Conservation (phyloP, 2,113 vertebrate species). For the Podilymbus podiceps region DNA sequence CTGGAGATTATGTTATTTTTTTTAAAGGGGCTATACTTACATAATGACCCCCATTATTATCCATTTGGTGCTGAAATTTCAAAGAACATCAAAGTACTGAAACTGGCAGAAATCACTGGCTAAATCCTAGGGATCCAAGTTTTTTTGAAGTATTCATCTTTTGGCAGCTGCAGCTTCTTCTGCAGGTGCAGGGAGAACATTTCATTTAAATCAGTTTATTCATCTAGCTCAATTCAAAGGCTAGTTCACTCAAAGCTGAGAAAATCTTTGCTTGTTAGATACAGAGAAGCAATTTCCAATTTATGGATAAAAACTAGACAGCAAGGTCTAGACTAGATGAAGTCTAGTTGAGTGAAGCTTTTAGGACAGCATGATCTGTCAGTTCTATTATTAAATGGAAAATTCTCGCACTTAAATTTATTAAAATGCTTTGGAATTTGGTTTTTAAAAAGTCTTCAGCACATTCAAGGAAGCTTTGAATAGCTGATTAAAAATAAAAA, state of each 20-base stretch:
- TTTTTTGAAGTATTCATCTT: conserved; percentile 55
- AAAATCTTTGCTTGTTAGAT: conserved; percentile 27
- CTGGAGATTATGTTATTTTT: background rate
- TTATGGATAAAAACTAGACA: background rate
- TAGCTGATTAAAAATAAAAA: background rate
- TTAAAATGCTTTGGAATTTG: background rate
- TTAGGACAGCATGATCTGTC: background rate
- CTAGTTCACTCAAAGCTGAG: conserved; percentile 25
- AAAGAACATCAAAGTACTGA: conserved; percentile 41
- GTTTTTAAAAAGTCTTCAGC: background rate
- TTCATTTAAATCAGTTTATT: conserved; percentile 31
- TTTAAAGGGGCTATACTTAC: background rate
- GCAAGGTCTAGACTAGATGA: background rate
- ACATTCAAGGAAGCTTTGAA: background rate
- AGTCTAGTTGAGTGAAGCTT: background rate
- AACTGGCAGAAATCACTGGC: conserved; percentile 10
- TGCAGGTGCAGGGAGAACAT: conserved; percentile 55
- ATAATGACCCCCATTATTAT: background rate
- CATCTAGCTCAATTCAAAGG: conserved; percentile 47
- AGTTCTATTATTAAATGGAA: background rate
- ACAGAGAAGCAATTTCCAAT: conserved; percentile 42
- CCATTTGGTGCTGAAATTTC: conserved; percentile 24
- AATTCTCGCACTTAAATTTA: background rate
- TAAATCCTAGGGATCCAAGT: background rate
- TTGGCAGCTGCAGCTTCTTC: conserved; percentile 53